Evolutionary conservation across 2,797 vertebrate genomes (phyloP).

Genomic region (Labeo calbasu): DNA sequence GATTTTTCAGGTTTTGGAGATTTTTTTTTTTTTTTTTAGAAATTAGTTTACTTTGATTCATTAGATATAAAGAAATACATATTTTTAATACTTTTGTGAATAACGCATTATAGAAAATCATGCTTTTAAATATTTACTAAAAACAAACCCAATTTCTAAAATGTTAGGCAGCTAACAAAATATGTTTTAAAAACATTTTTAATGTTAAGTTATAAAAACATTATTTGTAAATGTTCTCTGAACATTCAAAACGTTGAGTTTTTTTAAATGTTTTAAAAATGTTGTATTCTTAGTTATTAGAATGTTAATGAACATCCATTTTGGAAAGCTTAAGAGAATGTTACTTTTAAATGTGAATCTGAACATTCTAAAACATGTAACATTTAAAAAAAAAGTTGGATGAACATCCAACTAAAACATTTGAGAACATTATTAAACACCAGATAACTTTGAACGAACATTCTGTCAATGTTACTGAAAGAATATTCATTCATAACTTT

Average conservation of each 20-base stretch:
- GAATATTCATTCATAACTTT: not conserved
- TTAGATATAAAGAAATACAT: not conserved
- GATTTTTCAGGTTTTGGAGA: not conserved
- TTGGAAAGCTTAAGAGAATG: not conserved
- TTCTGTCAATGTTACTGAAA: not conserved
- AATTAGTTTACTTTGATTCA: not conserved
- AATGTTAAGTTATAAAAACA: not conserved
- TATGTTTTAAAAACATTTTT: not conserved
- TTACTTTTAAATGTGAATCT: not conserved
- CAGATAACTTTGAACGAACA: not conserved
- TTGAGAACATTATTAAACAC: not conserved
- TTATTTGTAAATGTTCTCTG: not conserved
- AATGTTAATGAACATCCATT: not conserved
- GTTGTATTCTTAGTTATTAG: not conserved
- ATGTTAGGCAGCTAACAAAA: not conserved
- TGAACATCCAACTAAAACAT: not conserved
- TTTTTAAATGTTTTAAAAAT: too few relatives aligned
- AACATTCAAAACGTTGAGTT: not conserved
- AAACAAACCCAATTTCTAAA: not conserved
- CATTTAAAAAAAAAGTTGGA: not conserved
- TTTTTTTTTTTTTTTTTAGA: not conserved
- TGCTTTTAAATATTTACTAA: not conserved
- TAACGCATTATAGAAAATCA: not conserved
- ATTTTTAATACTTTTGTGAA: not conserved
- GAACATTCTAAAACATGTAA: not conserved